Conservation (phyloP, 2,888 invertebrate species). For the Drosophila melanosoma region DNA sequence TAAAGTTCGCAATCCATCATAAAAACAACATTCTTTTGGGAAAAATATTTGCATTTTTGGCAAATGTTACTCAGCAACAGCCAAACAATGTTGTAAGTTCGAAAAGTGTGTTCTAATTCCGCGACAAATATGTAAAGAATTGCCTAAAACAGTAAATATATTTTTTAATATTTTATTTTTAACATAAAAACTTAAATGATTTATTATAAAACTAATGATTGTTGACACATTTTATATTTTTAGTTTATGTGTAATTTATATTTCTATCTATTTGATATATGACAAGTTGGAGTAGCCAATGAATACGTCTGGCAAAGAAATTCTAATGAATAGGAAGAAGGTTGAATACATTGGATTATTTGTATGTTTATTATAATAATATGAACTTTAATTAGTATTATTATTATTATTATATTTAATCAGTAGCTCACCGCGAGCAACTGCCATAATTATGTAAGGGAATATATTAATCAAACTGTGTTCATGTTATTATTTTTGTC, state of each 20-base stretch:
- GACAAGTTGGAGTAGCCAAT: not conserved
- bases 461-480: not conserved
- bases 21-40: not conserved
- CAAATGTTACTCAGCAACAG: not conserved
- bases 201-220: not conserved
- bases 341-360: too few species aligned
- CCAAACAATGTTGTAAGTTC: not conserved
- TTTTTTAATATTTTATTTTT: not conserved
- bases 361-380: too few species aligned
- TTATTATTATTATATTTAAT: not conserved
- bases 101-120: not conserved
- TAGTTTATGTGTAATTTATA: not conserved
- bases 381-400: too few species aligned
- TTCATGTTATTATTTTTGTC: slow-evolving; percentile 27
- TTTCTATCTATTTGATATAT: not conserved
- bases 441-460: slow-evolving; percentile 1
- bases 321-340: not conserved
- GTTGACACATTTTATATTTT: not conserved
- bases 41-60: slow-evolving; percentile 7
- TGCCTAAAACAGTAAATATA: not conserved
- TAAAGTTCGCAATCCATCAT: slow-evolving; percentile 32
- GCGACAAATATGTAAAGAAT: not conserved
- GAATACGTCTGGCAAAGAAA: not conserved
- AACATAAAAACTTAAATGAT: not conserved
- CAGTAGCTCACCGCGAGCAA: not conserved